These are phyloP conservation scores for Mus spretus DNA, from an alignment of 2,797 vertebrate species.

Conservation along the genomic window DNA sequence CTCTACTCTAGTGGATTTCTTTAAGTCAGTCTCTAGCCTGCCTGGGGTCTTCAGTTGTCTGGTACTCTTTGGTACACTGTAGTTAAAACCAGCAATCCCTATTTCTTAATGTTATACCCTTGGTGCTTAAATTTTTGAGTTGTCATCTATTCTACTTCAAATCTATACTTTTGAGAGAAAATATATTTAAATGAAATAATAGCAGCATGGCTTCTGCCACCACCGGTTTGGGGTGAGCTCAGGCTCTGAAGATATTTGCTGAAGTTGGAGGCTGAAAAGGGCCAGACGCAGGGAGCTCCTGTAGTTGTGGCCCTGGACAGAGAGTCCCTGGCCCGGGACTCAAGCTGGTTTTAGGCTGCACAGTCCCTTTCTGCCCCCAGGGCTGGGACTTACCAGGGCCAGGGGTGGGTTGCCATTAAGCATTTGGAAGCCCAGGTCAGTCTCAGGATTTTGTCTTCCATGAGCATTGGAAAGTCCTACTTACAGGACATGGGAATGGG, in stretches of 20 bases:
- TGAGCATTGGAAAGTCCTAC: background rate
- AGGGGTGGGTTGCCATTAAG: background rate
- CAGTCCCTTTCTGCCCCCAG: too few species aligned
- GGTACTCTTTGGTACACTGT: background rate
- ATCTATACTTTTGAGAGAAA: background rate
- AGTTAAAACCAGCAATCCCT: background rate
- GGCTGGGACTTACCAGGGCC: background rate
- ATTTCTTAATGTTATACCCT: background rate
- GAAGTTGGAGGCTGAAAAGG: accelerated
- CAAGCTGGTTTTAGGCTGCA: background rate
- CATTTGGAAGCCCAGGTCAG: background rate
- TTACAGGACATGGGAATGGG: background rate
- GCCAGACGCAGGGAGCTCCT: accelerated
- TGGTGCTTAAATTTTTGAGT: constrained; percentile 53
- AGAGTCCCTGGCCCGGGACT: background rate
- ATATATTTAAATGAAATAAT: constrained; percentile 17
- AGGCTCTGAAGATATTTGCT: background rate
- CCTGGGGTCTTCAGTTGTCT: background rate
- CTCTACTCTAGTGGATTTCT: background rate
- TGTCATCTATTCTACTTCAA: background rate
- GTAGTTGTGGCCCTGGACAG: background rate
- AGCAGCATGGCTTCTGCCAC: background rate
- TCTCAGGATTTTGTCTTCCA: accelerated
- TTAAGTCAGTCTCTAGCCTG: background rate
- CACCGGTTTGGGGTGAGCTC: background rate